phyloP scores from a whole-genome alignment of 2,797 vertebrate genomes.

The Pseudochirops corinnae region DNA sequence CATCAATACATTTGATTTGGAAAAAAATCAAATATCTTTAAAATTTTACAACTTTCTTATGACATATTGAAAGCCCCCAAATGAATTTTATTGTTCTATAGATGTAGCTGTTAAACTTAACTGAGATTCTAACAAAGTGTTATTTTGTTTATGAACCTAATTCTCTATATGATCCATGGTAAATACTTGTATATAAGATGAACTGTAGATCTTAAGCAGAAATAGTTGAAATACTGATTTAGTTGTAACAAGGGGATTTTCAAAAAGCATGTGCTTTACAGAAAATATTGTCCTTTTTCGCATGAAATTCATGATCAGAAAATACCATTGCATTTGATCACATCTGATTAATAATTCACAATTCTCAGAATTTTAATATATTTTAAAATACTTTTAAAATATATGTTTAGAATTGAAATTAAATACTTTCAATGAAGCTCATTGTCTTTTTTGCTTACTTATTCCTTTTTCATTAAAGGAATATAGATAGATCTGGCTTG shows the following conservation, averaged over 20 bases:
- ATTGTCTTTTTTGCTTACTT: conserved; percentile 13
- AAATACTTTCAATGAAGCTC: background rate
- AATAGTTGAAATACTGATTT: conserved; percentile 28
- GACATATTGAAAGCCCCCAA: conserved; percentile 18
- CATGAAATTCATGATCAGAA: conserved; percentile 29
- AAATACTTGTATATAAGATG: background rate
- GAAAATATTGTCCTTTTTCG: conserved; percentile 39
- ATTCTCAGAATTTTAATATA: background rate
- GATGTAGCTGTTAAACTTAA: background rate
- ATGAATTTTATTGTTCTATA: conserved; percentile 29
- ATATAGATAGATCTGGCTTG: conserved; percentile 53
- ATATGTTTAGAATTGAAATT: conserved; percentile 19
- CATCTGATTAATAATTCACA: background rate
- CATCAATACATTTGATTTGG: conserved; percentile 25
- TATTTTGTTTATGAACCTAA: background rate
- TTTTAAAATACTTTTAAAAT: conserved; percentile 21
- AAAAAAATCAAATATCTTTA: background rate
- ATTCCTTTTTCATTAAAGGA: conserved; percentile 58
- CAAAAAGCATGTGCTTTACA: conserved; percentile 15
- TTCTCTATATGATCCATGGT: background rate
- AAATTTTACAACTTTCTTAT: conserved; percentile 11
- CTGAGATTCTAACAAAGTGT: background rate
- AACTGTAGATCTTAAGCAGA: conserved; percentile 30
- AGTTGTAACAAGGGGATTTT: background rate
- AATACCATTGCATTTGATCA: conserved; percentile 6